Base-by-base conservation (phyloP, 2,888 invertebrate species). In the Acanthopleura granulata region DNA sequence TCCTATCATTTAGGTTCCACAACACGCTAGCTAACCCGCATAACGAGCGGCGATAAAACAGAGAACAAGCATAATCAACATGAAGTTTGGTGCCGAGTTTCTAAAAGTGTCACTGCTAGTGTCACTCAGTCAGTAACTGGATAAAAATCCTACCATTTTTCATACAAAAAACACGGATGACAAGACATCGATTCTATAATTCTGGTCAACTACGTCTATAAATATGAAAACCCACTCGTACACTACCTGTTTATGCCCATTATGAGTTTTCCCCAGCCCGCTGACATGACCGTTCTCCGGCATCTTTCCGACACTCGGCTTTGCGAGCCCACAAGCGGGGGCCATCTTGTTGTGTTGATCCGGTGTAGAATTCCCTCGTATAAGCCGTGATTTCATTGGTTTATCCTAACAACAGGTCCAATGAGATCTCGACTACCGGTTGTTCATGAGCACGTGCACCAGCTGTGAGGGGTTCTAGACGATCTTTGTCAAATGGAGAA, bases 331-430 rank as follows among this genome's bases (percentile, higher is more conserved):
- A 57, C 57, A n/a, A n/a, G 57, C 57, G 57, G 57, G 57, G n/a
- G 57, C 57, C 57, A 57, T 57, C 57, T 57, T 57, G 57, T 57
- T 57, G 57, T 57, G 57, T 57, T 57, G 57, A 57, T 57, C 6
- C 22, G 6, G 18, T 4, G n/a, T 57, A 22, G 22, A 57, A 57
- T n/a, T n/a, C 18, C 18, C 57, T 18, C n/a, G 18, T 57, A 57
- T n/a, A 57, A 57, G 57, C 57, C 22, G 18, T 27, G 16, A 66
- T 66, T 22, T 27, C 25, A 66, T 66, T 66, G 66, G 66, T 66
- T 27, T 66, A 6, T 27, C 16, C 18, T 27, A 66, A 12, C 66
- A 6, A 12, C 66, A 66, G 66, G 66, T 66, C 66, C 66, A 66
- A 66, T 66, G 12, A 25, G 25, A 66, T 6, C 25, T 18, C 4